phyloP scores from a whole-genome alignment of 2,113 vertebrate genomes.

The Oncorhynchus mykiss region DNA sequence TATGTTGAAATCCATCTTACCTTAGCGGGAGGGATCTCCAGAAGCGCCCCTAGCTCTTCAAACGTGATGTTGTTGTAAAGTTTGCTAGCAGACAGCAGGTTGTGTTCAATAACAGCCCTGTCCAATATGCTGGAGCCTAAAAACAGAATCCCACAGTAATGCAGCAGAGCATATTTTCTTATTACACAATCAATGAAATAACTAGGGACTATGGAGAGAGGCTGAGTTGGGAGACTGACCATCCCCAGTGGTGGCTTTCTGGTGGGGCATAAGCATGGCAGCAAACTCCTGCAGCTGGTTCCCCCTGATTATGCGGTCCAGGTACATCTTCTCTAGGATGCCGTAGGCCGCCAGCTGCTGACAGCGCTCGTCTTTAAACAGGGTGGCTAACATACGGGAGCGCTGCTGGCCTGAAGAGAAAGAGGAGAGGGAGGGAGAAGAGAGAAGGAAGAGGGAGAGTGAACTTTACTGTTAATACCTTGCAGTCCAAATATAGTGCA shows the following conservation, averaged over 20 bases:
- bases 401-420: slow-evolving; percentile 87
- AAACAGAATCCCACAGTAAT: slow-evolving; percentile 3
- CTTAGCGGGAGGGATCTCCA: slow-evolving; percentile 99
- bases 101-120: slow-evolving; percentile 98
- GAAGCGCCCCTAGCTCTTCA: slow-evolving; percentile 93
- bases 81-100: slow-evolving; percentile 96
- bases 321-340: slow-evolving; percentile 98
- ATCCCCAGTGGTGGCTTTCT: slow-evolving; percentile 97
- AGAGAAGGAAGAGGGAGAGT: not conserved
- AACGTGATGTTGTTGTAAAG: slow-evolving; percentile 99
- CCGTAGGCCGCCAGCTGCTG: slow-evolving; percentile 97
- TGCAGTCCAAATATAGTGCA: not conserved
- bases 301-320: slow-evolving; percentile 95
- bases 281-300: slow-evolving; percentile 98
- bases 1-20: slow-evolving; percentile 61
- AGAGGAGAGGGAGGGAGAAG: not conserved
- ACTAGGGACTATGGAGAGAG: not conserved
- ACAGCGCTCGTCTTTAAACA: slow-evolving; percentile 98
- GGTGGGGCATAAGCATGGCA: slow-evolving; percentile 98
- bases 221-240: slow-evolving; percentile 66
- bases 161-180: too few relatives aligned
- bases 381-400: slow-evolving; percentile 96
- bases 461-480: not conserved
- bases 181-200: not conserved
- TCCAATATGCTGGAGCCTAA: slow-evolving; percentile 97